Conservation (phyloP, 2,113 vertebrate species). For the Oplegnathus fasciatus region DNA sequence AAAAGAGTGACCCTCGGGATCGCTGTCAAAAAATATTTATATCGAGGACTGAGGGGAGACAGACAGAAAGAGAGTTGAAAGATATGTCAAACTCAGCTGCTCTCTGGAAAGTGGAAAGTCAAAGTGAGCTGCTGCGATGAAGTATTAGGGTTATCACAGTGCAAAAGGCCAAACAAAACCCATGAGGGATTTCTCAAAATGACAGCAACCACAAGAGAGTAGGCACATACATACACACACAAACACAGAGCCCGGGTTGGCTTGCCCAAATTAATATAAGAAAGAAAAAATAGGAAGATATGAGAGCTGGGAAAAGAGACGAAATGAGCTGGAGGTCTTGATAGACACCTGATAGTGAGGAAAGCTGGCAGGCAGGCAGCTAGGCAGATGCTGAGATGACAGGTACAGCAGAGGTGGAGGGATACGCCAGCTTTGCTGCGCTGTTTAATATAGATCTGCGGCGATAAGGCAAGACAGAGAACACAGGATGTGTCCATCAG, state of each 20-base stretch:
- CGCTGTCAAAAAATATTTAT: constrained; percentile 46
- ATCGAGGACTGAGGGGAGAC: constrained; percentile 39
- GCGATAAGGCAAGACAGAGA: constrained; percentile 74
- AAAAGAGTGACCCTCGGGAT: constrained; percentile 45
- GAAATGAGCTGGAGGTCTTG: constrained; percentile 70
- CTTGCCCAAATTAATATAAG: constrained; percentile 43
- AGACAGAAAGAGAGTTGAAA: constrained; percentile 56
- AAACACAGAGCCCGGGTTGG: neutral
- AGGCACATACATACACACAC: neutral
- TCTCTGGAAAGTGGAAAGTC: constrained; percentile 44
- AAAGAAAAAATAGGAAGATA: constrained; percentile 49
- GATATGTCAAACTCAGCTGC: constrained; percentile 68
- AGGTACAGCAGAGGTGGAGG: constrained; percentile 62
- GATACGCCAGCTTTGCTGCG: constrained; percentile 52
- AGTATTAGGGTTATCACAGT: constrained; percentile 13
- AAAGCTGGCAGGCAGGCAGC: constrained; percentile 59
- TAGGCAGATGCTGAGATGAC: constrained; percentile 68
- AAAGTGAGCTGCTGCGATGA: constrained; percentile 6
- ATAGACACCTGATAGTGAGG: constrained; percentile 64
- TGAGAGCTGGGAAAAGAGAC: constrained; percentile 45
- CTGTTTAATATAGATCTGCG: constrained; percentile 86
- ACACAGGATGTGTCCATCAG: constrained; percentile 81
- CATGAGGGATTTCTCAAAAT: constrained; percentile 16
- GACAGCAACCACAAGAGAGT: neutral
- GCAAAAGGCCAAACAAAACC: constrained; percentile 24